Percentiles rank a stretch among this genome's conserved stretches.
These are phyloP conservation scores for Sinocyclocheilus anshuiensis DNA, from an alignment of 2,113 vertebrate genomes.

Conservation along the genomic window DNA sequence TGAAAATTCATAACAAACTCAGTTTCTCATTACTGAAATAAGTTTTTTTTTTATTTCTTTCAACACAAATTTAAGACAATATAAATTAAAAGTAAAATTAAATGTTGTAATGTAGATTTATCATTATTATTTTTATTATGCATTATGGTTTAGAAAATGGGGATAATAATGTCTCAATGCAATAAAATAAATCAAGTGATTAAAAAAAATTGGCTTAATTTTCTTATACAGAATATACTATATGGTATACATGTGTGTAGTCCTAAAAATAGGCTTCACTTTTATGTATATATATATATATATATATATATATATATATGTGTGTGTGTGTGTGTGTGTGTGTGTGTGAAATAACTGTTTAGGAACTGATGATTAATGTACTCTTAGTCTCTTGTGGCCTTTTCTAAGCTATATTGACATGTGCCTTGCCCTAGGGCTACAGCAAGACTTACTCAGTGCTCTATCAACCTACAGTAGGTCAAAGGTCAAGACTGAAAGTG, in stretches of 20 bases:
- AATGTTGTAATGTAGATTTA: background rate
- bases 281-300: background rate
- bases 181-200: background rate
- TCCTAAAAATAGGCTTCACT: too few species aligned
- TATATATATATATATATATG: too few species aligned
- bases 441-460: constrained; percentile 8
- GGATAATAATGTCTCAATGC: background rate
- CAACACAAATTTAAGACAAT: background rate
- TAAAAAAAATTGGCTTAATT: background rate
- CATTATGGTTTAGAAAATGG: background rate
- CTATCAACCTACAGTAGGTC: background rate
- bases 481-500: background rate
- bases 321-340: too few species aligned
- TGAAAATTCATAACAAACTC: background rate
- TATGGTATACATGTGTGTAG: too few species aligned
- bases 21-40: background rate
- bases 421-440: background rate
- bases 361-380: constrained; percentile 3
- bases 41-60: background rate
- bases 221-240: too few species aligned
- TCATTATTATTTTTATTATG: background rate
- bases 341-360: background rate
- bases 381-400: background rate
- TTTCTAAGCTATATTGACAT: constrained; percentile 1
- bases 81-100: background rate